Base-by-base conservation (phyloP, 2,888 invertebrate species). In the Apamea monoglypha region DNA sequence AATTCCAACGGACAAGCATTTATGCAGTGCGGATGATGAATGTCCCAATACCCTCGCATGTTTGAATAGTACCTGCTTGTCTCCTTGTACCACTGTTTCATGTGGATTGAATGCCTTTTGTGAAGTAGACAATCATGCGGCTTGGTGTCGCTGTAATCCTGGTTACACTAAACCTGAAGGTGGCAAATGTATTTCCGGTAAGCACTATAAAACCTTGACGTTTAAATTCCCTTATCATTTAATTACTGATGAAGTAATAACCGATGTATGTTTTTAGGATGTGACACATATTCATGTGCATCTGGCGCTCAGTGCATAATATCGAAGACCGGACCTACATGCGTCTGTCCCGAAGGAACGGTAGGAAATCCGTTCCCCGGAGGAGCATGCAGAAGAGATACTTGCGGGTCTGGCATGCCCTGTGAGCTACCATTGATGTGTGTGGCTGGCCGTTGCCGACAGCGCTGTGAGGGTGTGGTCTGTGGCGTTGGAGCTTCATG, bases 351-450 rank as follows among this genome's bases (percentile, higher is more conserved):
- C 4, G 98, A 98, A 93, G 99, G 99, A 70, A 98, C 98, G 93
- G 97, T 98, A 78, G 99, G 99, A 36, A 99, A 99, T 95, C 99
- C 99, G 14, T 99, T 99, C 97, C 98, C 99, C 1, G 99, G 99
- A 47, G 99, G 99, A 63, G 97, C 97, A 76, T 99, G 99, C 92
- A 97, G 97, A 76, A 98, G 98, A 74, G 99, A 99, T 94, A 97
- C 98, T 75, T 99, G 99, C 93, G 98, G 98, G 0, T 97, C 98
- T 6, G 97, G 97, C 0, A 97, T 98, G 74, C 98, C 98, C 0
- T 99, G 99, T 90, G 97, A 97, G 53, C 98, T 98, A 72, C 98
- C 98, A 0, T 97, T 98, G 90, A 97, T 98, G 3, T 99, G 99
- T 93, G 98, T 99, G 83, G 98, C 98, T 36, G 99, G 99, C 47